Evolutionary conservation across 2,113 vertebrate genomes (phyloP).

Genomic region (Sebastes schlegelii): DNA sequence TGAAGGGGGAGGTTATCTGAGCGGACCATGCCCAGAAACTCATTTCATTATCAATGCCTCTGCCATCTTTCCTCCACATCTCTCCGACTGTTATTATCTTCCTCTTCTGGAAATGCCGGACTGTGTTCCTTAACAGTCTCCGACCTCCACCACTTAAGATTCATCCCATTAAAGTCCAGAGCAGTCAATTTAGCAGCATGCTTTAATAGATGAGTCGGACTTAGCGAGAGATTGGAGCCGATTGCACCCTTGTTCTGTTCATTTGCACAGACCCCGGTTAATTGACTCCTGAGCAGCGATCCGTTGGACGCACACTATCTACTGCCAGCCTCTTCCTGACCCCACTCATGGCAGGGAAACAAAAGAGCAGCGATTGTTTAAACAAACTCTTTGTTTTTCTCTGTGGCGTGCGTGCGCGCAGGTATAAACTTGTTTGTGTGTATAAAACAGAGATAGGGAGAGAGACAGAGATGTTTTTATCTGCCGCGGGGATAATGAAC

Average conservation of each 20-base stretch:
- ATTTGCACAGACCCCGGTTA: constrained; percentile 77
- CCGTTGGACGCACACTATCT: constrained; percentile 76
- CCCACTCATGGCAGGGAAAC: constrained; percentile 51
- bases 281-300: constrained; percentile 78
- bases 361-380: constrained; percentile 66
- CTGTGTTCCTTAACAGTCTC: constrained; percentile 46
- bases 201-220: constrained; percentile 74
- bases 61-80: constrained; percentile 28
- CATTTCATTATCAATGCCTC: constrained; percentile 27
- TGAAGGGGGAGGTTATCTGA: constrained; percentile 51
- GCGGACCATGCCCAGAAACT: constrained; percentile 40
- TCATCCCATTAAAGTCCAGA: constrained; percentile 70
- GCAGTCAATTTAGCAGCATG: constrained; percentile 72
- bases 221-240: constrained; percentile 76
- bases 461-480: constrained; percentile 14
- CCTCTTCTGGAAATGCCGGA: constrained; percentile 16
- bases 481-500: constrained; percentile 28
- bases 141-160: constrained; percentile 60
- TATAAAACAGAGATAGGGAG: constrained; percentile 31
- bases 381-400: constrained; percentile 65
- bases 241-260: constrained; percentile 79
- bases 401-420: background rate
- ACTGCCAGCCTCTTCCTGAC: constrained; percentile 65
- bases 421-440: constrained; percentile 21
- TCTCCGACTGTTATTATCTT: constrained; percentile 38